Base-by-base conservation (phyloP, 1,140 invertebrate genomes). In the Aphaenogaster rudis region DNA sequence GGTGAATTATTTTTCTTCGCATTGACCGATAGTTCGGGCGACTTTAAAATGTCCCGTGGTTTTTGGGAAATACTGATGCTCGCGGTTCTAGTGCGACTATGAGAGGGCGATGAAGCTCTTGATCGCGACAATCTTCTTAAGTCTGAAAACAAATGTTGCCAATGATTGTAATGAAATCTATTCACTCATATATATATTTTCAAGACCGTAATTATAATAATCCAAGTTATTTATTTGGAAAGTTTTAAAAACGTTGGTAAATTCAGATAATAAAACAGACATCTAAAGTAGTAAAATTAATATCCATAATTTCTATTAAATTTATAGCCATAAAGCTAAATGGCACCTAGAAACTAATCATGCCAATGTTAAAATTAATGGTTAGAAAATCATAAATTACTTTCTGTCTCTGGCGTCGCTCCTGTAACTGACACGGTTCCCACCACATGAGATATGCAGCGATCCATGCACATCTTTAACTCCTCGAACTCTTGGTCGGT, bases 391-490 rank as follows among this genome's bases (percentile, higher is more conserved):
- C 21, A 61, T 50, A 54, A 11, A 80, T 79, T 66, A 64, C 86
- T 78, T 72, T 93, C 93, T 36, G 74, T 67, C n/a, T 93, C 93
- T 2, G 79, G 54, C 17, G 61, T 86, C 1, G 80, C 54, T 8
- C 17, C 78, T 15, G 95, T 92, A 63, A 96, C 95, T 0, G 96
- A 95, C 0, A 95, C 95, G 3, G 95, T 96, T 11, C 98, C 98
- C 88, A 98, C 97, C 42, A 98, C 97, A 95, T 98, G 97, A 2
- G 97, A 97, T 63, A 98, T 97, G 91, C 98, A 98, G 15, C 96
- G 96, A 93, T 97, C 97, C 95, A 98, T 97, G 54, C 95, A 95
- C 9, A 95, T 93, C 92, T 98, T 98, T 17, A 98, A 93, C 81
- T 97, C 96, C 95, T 98, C 97, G 94, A 99, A 99, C 91, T 98